These are phyloP conservation scores for Epinotia bilunana DNA, from an alignment of 2,888 invertebrate genomes.

Conservation along the genomic window DNA sequence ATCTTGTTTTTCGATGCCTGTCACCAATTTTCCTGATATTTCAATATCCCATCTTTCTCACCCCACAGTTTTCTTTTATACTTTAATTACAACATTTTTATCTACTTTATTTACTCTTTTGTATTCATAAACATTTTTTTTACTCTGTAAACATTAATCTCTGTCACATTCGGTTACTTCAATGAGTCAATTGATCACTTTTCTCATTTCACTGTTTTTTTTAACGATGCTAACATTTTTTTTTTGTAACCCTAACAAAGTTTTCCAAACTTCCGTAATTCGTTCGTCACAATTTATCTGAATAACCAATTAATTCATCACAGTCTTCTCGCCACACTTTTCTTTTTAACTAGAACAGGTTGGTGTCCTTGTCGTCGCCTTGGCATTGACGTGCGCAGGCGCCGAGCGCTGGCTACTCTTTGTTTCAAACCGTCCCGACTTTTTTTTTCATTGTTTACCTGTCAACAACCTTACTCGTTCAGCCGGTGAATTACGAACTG, in stretches of 20 bases:
- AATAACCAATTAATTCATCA: background rate
- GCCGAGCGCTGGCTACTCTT: conserved; percentile 72
- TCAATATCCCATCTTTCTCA: background rate
- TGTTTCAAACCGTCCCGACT: conserved; percentile 69
- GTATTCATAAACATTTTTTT: background rate
- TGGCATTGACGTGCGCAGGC: conserved; percentile 73
- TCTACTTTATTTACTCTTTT: background rate
- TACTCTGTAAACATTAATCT: background rate
- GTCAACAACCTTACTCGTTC: conserved; percentile 50
- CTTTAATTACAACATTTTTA: background rate
- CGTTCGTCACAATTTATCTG: background rate
- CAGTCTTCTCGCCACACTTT: background rate
- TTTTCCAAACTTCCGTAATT: background rate
- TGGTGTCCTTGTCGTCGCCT: conserved; percentile 75
- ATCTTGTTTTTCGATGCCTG: background rate
- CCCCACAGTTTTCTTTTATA: conserved; percentile 8
- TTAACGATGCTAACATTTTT: background rate
- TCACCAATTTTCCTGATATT: background rate
- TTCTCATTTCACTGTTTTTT: background rate
- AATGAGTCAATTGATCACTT: background rate
- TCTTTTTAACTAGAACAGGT: conserved; percentile 40
- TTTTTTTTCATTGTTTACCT: conserved; percentile 70
- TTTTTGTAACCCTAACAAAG: background rate
- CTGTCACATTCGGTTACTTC: background rate
- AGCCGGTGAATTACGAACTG: conserved; percentile 11